phyloP scores from a whole-genome alignment of 2,888 invertebrate genomes.

The Blomia tropicalis region DNA sequence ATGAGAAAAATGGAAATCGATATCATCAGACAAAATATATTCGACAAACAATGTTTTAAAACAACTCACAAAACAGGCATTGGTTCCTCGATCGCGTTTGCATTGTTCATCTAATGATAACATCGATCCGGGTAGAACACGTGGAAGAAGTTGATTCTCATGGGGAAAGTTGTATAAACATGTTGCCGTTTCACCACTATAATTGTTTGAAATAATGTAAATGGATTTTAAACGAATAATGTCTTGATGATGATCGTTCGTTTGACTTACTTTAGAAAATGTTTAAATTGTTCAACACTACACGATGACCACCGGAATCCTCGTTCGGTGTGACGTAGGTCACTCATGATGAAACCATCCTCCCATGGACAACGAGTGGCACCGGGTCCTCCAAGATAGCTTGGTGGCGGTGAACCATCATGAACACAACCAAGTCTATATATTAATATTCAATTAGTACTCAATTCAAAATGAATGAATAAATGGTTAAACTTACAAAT shows the following conservation, averaged over 20 bases:
- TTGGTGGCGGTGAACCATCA: conserved; percentile 83
- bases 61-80: conserved; percentile 54
- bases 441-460: background rate
- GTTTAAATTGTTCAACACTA: conserved; percentile 80
- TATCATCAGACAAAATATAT: background rate
- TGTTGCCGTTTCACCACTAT: conserved; percentile 79
- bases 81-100: conserved; percentile 76
- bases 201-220: conserved; percentile 29
- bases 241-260: background rate
- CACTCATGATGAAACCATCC: conserved; percentile 85
- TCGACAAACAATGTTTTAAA: too few species aligned
- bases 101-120: conserved; percentile 80
- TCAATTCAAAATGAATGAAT: background rate
- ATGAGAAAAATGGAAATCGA: conserved; percentile 32
- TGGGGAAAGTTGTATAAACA: conserved; percentile 83
- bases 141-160: conserved; percentile 72
- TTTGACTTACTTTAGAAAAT: conserved; percentile 66
- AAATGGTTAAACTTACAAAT: conserved; percentile 58
- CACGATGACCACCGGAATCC: conserved; percentile 89
- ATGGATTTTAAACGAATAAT: too few species aligned
- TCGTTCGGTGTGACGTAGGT: conserved; percentile 77
- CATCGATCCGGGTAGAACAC: conserved; percentile 72
- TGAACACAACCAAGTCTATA: conserved; percentile 79
- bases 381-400: conserved; percentile 80
- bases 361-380: conserved; percentile 89